Evolutionary conservation across 1,140 invertebrate species (phyloP).

Genomic region (Zophobas morio): DNA sequence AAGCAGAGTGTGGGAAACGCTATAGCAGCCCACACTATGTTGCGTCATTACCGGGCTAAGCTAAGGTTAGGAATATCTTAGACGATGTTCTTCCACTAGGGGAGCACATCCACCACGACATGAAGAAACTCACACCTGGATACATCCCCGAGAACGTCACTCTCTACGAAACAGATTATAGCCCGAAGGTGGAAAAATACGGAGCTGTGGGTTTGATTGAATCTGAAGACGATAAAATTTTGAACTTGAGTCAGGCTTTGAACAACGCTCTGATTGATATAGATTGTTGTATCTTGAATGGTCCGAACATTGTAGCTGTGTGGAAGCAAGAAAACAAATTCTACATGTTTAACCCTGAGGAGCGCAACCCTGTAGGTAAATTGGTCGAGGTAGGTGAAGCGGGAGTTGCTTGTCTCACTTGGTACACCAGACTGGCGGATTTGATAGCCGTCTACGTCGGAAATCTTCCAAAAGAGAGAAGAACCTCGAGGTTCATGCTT

Average conservation of each 20-base stretch:
- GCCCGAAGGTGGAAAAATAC: background rate
- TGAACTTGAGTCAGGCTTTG: constrained; percentile 55
- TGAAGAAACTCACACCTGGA: background rate
- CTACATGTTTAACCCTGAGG: constrained; percentile 56
- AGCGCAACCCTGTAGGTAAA: constrained; percentile 44
- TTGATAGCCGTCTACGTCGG: constrained; percentile 60
- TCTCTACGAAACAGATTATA: background rate
- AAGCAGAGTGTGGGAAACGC: constrained; percentile 52
- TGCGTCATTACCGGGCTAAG: constrained; percentile 51
- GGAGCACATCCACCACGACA: background rate
- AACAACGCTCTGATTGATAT: constrained; percentile 53
- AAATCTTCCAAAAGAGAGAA: constrained; percentile 65
- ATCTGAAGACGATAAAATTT: constrained; percentile 36
- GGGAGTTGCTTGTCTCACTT: background rate
- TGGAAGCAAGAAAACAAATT: constrained; percentile 49
- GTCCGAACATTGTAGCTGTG: constrained; percentile 51
- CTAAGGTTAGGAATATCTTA: constrained; percentile 20
- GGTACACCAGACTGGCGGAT: constrained; percentile 40
- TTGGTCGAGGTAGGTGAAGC: constrained; percentile 32
- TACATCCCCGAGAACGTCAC: background rate
- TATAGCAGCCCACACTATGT: constrained; percentile 52
- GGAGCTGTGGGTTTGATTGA: constrained; percentile 48
- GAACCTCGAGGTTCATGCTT: constrained; percentile 64
- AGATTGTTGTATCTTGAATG: constrained; percentile 53
- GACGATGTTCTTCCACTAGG: background rate